A percentile compares a stretch with the other conserved stretches of the same genome.
phyloP scores from a whole-genome alignment of 1,140 invertebrate genomes.

The Mya arenaria region DNA sequence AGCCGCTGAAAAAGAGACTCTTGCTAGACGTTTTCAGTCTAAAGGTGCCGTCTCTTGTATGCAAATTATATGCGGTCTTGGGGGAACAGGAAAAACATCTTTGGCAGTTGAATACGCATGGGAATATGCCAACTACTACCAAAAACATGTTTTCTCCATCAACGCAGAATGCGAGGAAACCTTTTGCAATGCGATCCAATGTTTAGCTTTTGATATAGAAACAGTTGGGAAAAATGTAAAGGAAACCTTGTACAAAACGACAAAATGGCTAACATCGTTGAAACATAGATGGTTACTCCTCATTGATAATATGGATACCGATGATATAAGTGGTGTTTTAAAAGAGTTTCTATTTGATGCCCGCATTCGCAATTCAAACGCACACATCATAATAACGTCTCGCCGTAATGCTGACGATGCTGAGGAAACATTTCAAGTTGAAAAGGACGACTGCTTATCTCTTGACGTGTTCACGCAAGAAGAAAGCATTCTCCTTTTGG shows the following conservation, averaged over 20 bases:
- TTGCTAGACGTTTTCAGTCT: not conserved
- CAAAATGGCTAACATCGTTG: not conserved
- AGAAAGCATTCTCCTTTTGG: not conserved
- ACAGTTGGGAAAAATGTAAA: not conserved
- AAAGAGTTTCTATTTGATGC: too few relatives aligned
- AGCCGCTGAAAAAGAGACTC: not conserved
- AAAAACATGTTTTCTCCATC: not conserved
- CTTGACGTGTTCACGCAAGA: not conserved
- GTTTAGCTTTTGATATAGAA: conserved; percentile 1
- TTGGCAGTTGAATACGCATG: not conserved
- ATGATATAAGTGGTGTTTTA: not conserved
- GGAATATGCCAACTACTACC: not conserved
- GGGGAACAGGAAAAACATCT: not conserved
- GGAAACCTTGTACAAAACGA: not conserved
- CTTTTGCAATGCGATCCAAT: not conserved
- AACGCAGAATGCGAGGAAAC: not conserved
- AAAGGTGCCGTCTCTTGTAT: not conserved
- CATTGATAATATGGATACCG: not conserved
- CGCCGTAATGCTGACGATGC: not conserved
- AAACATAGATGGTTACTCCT: conserved; percentile 3
- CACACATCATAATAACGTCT: not conserved
- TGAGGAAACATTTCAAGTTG: not conserved
- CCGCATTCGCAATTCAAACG: not conserved
- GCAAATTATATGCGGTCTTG: not conserved
- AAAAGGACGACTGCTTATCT: too few relatives aligned